Base-by-base conservation (phyloP, 2,888 invertebrate species). In the Caenorhabditis sinica region DNA sequence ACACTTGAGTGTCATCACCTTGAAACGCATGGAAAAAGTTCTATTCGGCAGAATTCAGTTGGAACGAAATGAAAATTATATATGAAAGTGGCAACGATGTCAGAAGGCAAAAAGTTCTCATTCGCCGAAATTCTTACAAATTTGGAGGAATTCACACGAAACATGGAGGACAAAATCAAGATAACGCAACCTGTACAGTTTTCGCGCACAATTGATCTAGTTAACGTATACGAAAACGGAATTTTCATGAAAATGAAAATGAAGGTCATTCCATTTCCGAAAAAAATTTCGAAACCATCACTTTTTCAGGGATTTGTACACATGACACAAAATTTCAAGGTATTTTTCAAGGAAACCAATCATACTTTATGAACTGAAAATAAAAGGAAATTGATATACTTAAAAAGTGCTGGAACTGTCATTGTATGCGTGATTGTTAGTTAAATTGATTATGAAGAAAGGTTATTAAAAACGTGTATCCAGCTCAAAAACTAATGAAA, bases 131-230 rank as follows among this genome's bases (percentile, higher is more conserved):
- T 28, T 56, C 56, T 28, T 15, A 28, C 13, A 56, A 25, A 56
- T 28, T 56, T 56, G 13, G 25, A 56, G 17, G 1, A 25, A 56
- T 25, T 56, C 56, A 28, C 28, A 28, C 4, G 28, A 56, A 28
- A 6, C 20, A 2, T 8, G 17, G 6, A 17, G 30, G 30, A 30
- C 6, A 53, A 66, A 68, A 68, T 68, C 68, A 68, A 68, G 68
- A 68, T 68, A 68, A 68, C 9, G 9, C 60, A 45, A 36, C 28
- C 51, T 68, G 49, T 45, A 36, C 51, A n/a, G 28, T 20, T 53
- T 65, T 68, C 51, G 68, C 68, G 68, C 68, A 68, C 36, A 68
- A 13, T 28, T 28, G 23, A 56, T 56, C 56, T 28, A 56, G 56
- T 56, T 56, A 56, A 15, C 20, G 25, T 56, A 56, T 56, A 28